Conservation (phyloP, 1,140 invertebrate species). For the Scaptomyza graminum region DNA sequence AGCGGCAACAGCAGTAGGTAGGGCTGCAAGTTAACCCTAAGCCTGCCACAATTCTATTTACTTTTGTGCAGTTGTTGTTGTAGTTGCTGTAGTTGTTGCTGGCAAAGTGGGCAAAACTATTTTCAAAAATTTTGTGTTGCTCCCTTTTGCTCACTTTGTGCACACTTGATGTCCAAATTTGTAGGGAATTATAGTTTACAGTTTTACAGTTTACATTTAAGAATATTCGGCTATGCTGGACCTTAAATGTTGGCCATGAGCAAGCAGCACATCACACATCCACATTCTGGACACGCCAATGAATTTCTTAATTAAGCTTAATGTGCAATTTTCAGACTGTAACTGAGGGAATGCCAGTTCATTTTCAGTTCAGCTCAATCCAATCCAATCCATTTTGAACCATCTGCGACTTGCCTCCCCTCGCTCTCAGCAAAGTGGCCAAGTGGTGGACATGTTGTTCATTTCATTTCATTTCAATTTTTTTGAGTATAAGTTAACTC, state of each 20-base stretch:
- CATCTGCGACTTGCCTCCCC: neutral
- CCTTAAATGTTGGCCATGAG: conserved; percentile 44
- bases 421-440: neutral
- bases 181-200: conserved; percentile 1
- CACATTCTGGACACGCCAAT: conserved; percentile 54
- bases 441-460: conserved; percentile 43
- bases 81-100: neutral
- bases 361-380: neutral
- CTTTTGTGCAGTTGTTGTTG: conserved; percentile 47
- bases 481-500: conserved; percentile 30
- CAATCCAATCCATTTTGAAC: neutral
- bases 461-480: conserved; percentile 68
- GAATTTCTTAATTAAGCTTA: conserved; percentile 82
- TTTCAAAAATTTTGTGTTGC: neutral
- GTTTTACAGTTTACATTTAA: conserved; percentile 8
- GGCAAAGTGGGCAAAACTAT: conserved; percentile 49
- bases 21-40: conserved; percentile 37
- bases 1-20: conserved; percentile 9
- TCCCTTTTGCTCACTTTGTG: neutral
- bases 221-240: neutral
- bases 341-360: conserved; percentile 57
- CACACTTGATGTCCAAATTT: conserved; percentile 7
- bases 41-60: conserved; percentile 63
- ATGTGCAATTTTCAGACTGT: conserved; percentile 65
- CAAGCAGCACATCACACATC: conserved; percentile 29